Conservation (phyloP, 2,888 invertebrate genomes). For the Netelia virgata region DNA sequence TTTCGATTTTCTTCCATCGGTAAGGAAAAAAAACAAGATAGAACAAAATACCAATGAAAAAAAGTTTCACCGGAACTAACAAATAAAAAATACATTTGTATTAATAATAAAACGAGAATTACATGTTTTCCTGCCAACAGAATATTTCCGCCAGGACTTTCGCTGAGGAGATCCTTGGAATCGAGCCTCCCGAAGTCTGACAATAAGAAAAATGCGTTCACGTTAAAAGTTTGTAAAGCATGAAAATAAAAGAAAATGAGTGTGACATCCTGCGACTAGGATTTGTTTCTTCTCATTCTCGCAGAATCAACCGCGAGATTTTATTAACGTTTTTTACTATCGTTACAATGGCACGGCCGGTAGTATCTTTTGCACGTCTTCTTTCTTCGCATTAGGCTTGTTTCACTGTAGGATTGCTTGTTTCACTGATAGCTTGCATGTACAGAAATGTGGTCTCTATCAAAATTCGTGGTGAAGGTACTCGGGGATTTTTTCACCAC, state of each 20-base stretch:
- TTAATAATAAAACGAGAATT: neutral
- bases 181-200: slow-evolving; percentile 74
- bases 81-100: neutral
- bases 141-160: slow-evolving; percentile 82
- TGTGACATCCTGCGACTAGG: neutral
- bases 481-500: neutral
- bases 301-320: slow-evolving; percentile 55
- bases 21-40: slow-evolving; percentile 60
- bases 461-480: neutral
- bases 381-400: slow-evolving; percentile 26
- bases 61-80: slow-evolving; percentile 57
- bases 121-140: slow-evolving; percentile 71
- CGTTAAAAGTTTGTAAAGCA: neutral
- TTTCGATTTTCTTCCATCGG: slow-evolving; percentile 75
- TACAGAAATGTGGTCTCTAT: slow-evolving; percentile 20
- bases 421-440: too few relatives aligned
- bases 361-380: slow-evolving; percentile 12
- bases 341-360: slow-evolving; percentile 59
- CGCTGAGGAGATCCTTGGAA: slow-evolving; percentile 77
- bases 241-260: slow-evolving; percentile 10
- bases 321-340: slow-evolving; percentile 48
- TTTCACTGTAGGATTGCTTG: slow-evolving; percentile 5
- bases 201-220: slow-evolving; percentile 27
- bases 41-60: slow-evolving; percentile 55
- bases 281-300: slow-evolving; percentile 36